Evolutionary conservation across 2,888 invertebrate species (phyloP).

Genomic region (Apotomis turbidana): DNA sequence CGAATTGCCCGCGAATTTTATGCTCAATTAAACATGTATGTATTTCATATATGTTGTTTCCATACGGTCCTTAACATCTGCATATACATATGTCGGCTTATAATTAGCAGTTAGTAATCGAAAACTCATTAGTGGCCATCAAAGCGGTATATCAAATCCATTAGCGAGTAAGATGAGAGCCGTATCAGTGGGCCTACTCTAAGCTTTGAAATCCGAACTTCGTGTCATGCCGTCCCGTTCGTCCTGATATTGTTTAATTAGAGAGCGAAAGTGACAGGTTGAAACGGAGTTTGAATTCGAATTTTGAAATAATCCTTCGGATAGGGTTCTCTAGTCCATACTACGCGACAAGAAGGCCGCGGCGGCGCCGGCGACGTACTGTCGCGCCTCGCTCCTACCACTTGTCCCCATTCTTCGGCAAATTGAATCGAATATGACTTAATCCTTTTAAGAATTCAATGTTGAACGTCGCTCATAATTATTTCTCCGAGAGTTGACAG

Average conservation of each 20-base stretch:
- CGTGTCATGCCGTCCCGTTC: too few species aligned
- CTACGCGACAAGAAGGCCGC: slow-evolving; percentile 7
- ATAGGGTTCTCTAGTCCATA: too few species aligned
- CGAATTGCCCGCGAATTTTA: background rate
- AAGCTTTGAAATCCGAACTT: too few species aligned
- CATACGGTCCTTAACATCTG: slow-evolving; percentile 12
- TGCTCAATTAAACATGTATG: too few species aligned
- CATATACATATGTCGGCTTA: slow-evolving; percentile 22
- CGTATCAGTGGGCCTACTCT: slow-evolving; percentile 43
- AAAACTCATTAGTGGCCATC: slow-evolving; percentile 42
- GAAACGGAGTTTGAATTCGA: too few species aligned
- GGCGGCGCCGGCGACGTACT: slow-evolving; percentile 54
- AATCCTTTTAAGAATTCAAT: slow-evolving; percentile 75
- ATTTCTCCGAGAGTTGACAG: slow-evolving; percentile 7
- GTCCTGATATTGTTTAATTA: too few species aligned
- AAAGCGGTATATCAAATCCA: slow-evolving; percentile 51
- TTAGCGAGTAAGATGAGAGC: slow-evolving; percentile 56
- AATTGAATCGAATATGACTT: slow-evolving; percentile 73
- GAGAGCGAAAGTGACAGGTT: too few species aligned
- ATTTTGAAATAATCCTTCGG: too few species aligned
- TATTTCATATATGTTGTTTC: background rate
- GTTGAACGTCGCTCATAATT: slow-evolving; percentile 51
- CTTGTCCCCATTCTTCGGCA: slow-evolving; percentile 76
- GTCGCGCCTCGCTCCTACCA: slow-evolving; percentile 61
- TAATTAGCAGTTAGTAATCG: slow-evolving; percentile 35